phyloP scores from a whole-genome alignment of 1,140 invertebrate species.

The Metaphire vulgaris region DNA sequence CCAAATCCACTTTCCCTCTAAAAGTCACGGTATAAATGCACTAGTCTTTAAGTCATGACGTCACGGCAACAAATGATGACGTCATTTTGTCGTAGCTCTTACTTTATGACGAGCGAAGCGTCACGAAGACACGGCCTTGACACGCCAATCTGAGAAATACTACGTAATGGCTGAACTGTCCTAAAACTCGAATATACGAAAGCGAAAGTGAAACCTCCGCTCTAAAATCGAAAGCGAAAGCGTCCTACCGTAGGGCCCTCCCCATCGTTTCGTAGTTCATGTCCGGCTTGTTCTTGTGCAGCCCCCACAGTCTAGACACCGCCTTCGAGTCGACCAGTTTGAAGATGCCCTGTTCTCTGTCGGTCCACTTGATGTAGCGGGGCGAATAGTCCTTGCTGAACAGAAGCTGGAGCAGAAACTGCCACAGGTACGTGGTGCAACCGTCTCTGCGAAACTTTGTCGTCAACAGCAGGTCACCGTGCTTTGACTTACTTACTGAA shows the following conservation, averaged over 20 bases:
- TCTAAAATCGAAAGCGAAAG: conserved; percentile 3
- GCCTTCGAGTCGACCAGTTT: conserved; percentile 98
- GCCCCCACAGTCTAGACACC: conserved; percentile 92
- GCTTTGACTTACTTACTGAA: no score
- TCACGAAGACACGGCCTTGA: no score
- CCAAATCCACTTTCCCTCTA: no score
- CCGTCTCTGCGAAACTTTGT: conserved; percentile 31
- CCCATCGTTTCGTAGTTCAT: conserved; percentile 99
- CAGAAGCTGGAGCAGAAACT: conserved; percentile 92
- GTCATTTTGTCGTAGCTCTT: no score
- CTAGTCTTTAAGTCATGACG: no score
- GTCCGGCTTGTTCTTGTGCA: conserved; percentile 99
- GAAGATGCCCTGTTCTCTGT: conserved; percentile 94
- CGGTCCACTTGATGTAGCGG: conserved; percentile 98
- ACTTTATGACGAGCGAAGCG: no score
- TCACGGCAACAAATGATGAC: no score
- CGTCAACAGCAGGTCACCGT: no score
- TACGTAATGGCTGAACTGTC: no score
- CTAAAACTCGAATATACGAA: not conserved
- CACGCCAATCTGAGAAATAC: no score
- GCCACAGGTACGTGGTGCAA: conserved; percentile 92
- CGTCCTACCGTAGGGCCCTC: conserved; percentile 72
- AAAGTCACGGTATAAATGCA: no score
- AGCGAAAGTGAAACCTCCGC: not conserved
- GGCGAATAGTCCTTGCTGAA: conserved; percentile 97